Percentiles rank a stretch among this genome's conserved stretches.
phyloP scores from a whole-genome alignment of 1,140 invertebrate genomes.

The Heliconius hewitsoni region DNA sequence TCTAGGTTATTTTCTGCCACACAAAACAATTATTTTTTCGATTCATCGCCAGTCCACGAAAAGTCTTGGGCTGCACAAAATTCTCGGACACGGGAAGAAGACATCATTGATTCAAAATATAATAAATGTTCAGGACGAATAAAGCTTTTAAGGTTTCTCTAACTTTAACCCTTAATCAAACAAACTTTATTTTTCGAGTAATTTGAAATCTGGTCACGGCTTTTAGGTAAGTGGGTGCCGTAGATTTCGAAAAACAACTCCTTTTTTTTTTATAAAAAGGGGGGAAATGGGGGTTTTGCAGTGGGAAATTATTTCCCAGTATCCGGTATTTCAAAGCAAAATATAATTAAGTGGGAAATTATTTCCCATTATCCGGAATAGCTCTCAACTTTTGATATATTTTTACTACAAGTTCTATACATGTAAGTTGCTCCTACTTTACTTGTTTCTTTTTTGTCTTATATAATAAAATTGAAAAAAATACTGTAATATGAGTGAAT shows the following conservation, averaged over 20 bases:
- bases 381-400: conserved; percentile 20
- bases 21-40: no score
- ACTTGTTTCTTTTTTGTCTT: conserved; percentile 38
- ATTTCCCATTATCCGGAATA: conserved; percentile 38
- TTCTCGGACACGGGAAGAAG: no score
- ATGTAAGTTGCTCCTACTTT: conserved; percentile 39
- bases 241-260: no score
- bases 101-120: no score
- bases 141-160: background rate
- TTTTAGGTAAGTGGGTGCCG: no score
- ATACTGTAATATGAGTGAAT: conserved; percentile 37
- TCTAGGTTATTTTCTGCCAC: no score
- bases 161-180: no score
- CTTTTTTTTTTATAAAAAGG: conserved; percentile 23
- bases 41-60: no score
- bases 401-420: conserved; percentile 47
- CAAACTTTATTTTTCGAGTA: no score
- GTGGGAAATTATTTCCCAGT: conserved; percentile 57
- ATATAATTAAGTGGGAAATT: conserved; percentile 39
- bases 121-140: no score
- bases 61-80: no score
- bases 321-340: conserved; percentile 40
- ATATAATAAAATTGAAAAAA: conserved; percentile 36
- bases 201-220: no score
- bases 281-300: conserved; percentile 49